Evolutionary conservation across 2,797 vertebrate species (phyloP).

Genomic region (Aulostomus chinensis): DNA sequence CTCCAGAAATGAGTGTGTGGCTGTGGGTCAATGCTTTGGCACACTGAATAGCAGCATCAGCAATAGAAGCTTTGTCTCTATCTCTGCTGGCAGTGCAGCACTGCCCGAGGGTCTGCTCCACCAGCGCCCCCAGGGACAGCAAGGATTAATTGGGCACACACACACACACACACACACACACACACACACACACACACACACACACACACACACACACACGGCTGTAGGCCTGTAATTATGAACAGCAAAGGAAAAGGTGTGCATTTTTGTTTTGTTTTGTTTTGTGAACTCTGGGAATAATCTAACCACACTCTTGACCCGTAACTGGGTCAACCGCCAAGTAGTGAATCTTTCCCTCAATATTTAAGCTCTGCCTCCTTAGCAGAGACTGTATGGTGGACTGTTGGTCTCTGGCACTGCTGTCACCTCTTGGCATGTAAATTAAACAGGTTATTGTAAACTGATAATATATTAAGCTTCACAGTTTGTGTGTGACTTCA

Average conservation of each 20-base stretch:
- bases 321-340: conserved; percentile 35
- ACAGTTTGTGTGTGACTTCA: background rate
- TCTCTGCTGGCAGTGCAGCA: conserved; percentile 26
- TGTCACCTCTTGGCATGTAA: conserved; percentile 2
- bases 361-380: conserved; percentile 16
- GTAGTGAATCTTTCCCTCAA: conserved; percentile 48
- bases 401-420: conserved; percentile 14
- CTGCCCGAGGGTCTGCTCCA: conserved; percentile 41
- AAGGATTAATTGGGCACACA: conserved; percentile 27
- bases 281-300: conserved; percentile 47
- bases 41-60: conserved; percentile 45
- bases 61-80: conserved; percentile 69
- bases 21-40: conserved; percentile 57
- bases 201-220: too few relatives aligned
- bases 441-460: conserved; percentile 12
- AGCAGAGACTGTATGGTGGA: conserved; percentile 12
- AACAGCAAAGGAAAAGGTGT: conserved; percentile 43
- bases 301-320: conserved; percentile 58
- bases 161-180: too few relatives aligned
- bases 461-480: too few relatives aligned
- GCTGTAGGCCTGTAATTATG: conserved; percentile 28
- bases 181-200: too few relatives aligned
- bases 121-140: conserved; percentile 37
- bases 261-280: conserved; percentile 44
- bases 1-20: conserved; percentile 43